A percentile compares a stretch with the other conserved stretches of the same genome.
These are phyloP conservation scores for Aphelenchoides besseyi DNA, from an alignment of 1,140 invertebrate species.

Conservation along the genomic window DNA sequence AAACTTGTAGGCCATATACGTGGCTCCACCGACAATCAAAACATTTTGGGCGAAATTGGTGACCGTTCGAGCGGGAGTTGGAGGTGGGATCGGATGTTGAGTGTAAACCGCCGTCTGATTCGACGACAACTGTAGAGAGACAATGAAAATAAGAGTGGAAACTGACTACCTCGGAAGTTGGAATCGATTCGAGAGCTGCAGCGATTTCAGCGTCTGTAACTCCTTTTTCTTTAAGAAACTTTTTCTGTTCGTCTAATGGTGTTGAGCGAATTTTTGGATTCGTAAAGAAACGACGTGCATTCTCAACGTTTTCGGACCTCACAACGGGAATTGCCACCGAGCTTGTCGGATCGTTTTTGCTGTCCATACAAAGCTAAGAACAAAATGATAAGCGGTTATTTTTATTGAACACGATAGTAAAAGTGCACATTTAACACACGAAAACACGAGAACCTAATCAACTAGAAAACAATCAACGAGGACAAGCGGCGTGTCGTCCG, in stretches of 20 bases:
- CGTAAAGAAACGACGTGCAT: slow-evolving; percentile 39
- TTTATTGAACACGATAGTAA: not conserved
- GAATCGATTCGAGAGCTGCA: slow-evolving; percentile 31
- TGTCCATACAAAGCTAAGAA: slow-evolving; percentile 4
- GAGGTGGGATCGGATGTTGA: slow-evolving; percentile 20
- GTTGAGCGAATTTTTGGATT: slow-evolving; percentile 50
- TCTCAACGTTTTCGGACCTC: slow-evolving; percentile 42
- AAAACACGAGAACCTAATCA: slow-evolving; percentile 14
- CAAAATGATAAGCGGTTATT: not conserved
- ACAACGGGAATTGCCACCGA: slow-evolving; percentile 22
- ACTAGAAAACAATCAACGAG: slow-evolving; percentile 29
- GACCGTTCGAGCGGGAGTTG: not conserved
- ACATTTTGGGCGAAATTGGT: slow-evolving; percentile 31
- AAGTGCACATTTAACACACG: slow-evolving; percentile 15
- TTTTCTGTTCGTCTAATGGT: slow-evolving; percentile 46
- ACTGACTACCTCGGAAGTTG: slow-evolving; percentile 7
- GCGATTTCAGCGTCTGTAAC: slow-evolving; percentile 49
- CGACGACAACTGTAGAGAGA: slow-evolving; percentile 11
- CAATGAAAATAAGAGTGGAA: not conserved
- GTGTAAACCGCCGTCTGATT: not conserved
- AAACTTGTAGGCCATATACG: slow-evolving; percentile 47
- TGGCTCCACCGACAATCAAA: slow-evolving; percentile 45
- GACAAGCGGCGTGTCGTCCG: slow-evolving; percentile 64
- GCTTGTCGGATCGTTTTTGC: not conserved
- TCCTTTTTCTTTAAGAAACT: slow-evolving; percentile 45